Percentiles rank a stretch among this genome's conserved stretches.
Evolutionary conservation across 2,888 invertebrate genomes (phyloP).

Genomic region (Pyrocoelia pectoralis): DNA sequence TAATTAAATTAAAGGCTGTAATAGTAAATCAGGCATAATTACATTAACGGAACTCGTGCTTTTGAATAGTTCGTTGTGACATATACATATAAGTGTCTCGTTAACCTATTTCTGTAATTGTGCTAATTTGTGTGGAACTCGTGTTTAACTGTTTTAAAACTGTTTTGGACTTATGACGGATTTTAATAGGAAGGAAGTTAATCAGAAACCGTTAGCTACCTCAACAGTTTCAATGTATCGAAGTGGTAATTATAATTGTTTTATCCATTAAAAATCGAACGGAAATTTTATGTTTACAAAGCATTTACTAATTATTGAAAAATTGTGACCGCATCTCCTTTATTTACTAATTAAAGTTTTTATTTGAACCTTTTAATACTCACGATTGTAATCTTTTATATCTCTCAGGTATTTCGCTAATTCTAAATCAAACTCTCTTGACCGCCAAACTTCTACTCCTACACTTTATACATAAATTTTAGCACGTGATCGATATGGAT

Average conservation of each 20-base stretch:
- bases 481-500: too few relatives aligned
- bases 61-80: conserved; percentile 1
- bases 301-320: too few relatives aligned
- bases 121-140: background rate
- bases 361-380: too few relatives aligned
- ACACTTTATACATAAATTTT: too few relatives aligned
- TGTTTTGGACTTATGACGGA: background rate
- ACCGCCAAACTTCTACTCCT: too few relatives aligned
- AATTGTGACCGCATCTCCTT: too few relatives aligned
- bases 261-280: too few relatives aligned
- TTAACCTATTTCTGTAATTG: background rate
- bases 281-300: too few relatives aligned
- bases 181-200: background rate
- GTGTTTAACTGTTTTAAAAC: background rate
- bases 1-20: conserved; percentile 3
- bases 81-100: background rate
- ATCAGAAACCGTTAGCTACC: conserved; percentile 13
- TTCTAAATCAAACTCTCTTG: too few relatives aligned
- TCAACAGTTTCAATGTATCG: conserved; percentile 42
- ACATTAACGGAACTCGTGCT: conserved; percentile 3
- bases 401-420: too few relatives aligned
- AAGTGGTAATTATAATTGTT: conserved; percentile 39
- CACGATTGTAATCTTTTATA: too few relatives aligned
- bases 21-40: background rate
- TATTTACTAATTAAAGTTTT: too few relatives aligned